phyloP scores from a whole-genome alignment of 2,113 vertebrate genomes.

The Prunella himalayana region DNA sequence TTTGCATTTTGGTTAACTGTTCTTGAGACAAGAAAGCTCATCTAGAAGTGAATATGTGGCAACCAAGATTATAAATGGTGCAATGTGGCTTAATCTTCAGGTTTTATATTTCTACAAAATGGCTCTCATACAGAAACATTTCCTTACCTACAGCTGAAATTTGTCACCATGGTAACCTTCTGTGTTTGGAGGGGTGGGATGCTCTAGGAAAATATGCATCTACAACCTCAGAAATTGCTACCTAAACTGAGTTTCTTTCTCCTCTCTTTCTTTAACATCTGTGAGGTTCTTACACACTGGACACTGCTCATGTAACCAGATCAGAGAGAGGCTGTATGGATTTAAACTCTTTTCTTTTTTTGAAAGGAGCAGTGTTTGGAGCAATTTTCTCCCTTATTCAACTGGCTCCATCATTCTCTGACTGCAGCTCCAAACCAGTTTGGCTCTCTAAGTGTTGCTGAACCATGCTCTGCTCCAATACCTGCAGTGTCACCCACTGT shows the following conservation, averaged over 20 bases:
- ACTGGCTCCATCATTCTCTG: background rate
- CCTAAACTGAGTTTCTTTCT: background rate
- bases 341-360: background rate
- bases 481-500: background rate
- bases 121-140: constrained; percentile 43
- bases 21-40: background rate
- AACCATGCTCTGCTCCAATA: rapidly evolving
- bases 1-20: constrained; percentile 36
- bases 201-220: constrained; percentile 14
- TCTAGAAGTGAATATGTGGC: constrained; percentile 18
- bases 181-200: constrained; percentile 30
- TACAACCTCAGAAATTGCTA: constrained; percentile 1
- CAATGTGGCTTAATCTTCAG: constrained; percentile 38
- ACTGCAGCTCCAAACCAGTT: background rate
- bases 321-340: background rate
- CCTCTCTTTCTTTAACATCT: background rate
- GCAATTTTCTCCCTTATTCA: background rate
- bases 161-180: constrained; percentile 61
- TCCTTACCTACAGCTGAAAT: constrained; percentile 60
- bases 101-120: constrained; percentile 56
- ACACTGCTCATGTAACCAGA: background rate
- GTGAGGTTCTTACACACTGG: background rate
- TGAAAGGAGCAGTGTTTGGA: background rate
- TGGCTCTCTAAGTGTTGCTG: background rate
- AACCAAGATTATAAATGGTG: background rate